Conservation (phyloP, 1,140 invertebrate genomes). For the Anoplolepis gracilipes region DNA sequence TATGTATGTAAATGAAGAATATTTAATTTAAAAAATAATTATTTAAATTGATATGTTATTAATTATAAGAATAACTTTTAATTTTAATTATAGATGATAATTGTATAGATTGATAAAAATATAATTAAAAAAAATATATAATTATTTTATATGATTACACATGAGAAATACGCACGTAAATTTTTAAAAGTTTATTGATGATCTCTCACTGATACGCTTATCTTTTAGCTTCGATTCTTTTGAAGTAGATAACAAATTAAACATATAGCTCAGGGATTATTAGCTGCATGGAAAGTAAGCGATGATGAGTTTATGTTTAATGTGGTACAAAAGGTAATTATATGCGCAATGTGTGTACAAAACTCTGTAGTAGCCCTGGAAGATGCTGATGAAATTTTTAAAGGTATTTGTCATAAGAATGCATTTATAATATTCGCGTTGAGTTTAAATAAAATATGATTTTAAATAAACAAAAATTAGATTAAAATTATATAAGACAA, state of each 20-base stretch:
- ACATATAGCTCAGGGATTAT: slow-evolving; percentile 70
- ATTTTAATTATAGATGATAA: background rate
- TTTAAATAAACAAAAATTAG: background rate
- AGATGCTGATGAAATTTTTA: background rate
- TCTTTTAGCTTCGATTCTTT: background rate
- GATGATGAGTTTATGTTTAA: slow-evolving; percentile 62
- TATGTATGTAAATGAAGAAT: background rate
- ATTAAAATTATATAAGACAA: background rate
- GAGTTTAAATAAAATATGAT: background rate
- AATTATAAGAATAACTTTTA: background rate
- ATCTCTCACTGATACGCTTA: background rate
- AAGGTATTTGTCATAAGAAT: slow-evolving; percentile 31
- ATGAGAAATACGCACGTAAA: background rate
- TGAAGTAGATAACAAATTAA: background rate
- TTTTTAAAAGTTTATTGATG: background rate
- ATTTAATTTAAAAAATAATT: background rate
- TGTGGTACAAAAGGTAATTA: slow-evolving; percentile 68
- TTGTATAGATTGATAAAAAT: background rate
- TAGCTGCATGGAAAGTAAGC: slow-evolving; percentile 77
- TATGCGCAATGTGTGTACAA: slow-evolving; percentile 73
- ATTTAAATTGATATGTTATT: background rate
- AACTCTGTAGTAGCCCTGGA: slow-evolving; percentile 47
- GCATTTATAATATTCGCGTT: background rate
- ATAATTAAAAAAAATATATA: background rate
- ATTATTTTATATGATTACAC: background rate